Base-by-base conservation (phyloP, 2,888 invertebrate species). In the Odiellus spinosus region DNA sequence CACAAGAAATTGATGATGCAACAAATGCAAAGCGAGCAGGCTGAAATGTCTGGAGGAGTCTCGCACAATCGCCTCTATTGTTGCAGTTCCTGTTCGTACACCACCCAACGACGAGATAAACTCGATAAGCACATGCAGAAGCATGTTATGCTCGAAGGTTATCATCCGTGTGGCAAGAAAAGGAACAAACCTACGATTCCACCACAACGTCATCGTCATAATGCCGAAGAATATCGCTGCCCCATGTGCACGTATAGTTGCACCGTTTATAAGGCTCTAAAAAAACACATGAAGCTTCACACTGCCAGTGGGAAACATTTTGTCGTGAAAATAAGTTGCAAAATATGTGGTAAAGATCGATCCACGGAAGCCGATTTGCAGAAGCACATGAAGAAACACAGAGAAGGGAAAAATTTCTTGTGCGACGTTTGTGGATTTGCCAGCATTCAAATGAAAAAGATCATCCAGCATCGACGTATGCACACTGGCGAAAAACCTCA, bases 401-500 rank as follows among this genome's bases (percentile, higher is more conserved):
- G 69, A 18, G 66, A 67, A 50, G 69, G 67, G 40, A 64, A 69
- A 54, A 67, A 68, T 57, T 72, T 71, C 54, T 69, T 70, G 56
- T 72, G 72, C 59, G 72, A 72, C 59, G 67, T 72, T 53, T 72
- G 72, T 59, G 69, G 70, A 53, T 73, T 73, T 55, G 67, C 70
- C 53, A 73, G 72, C 17, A 67, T 73, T 34, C 73, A 73, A 57
- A 59, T 73, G 42, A 73, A 73, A 58, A 73, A 73, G 66, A 72
- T 72, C 42, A 72, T 73, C 49, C 72, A 73, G 57, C 73, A 73
- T 58, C 65, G 72, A 44, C 63, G 73, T 49, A 73, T 72, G 72
- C 73, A 73, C 55, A 73, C 73, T 34, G 72, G 72, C 4, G 73
- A 73, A 54, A 72, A 72, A 49, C 72, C 73, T 2, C 72, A 73